Percentiles rank a stretch among this genome's conserved stretches.
Evolutionary conservation across 2,797 vertebrate genomes (phyloP).

Genomic region (Alosa sapidissima): DNA sequence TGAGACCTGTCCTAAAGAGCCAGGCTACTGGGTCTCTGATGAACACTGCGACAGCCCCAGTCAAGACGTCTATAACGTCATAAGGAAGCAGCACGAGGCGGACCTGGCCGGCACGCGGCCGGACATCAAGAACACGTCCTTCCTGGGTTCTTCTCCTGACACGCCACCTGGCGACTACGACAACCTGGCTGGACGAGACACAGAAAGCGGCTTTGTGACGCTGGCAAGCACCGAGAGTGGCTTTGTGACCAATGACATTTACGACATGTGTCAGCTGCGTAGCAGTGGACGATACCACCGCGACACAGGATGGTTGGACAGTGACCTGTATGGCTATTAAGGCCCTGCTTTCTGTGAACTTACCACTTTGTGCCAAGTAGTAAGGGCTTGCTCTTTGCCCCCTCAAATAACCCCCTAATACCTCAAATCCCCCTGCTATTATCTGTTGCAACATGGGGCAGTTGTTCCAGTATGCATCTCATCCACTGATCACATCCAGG

Average conservation of each 20-base stretch:
- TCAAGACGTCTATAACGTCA: constrained; percentile 87
- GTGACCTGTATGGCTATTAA: constrained; percentile 68
- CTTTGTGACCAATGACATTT: constrained; percentile 90
- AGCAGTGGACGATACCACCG: constrained; percentile 71
- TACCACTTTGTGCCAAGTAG: neutral
- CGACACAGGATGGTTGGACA: constrained; percentile 78
- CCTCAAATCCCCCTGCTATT: neutral
- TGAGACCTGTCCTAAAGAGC: constrained; percentile 71
- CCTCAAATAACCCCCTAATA: neutral
- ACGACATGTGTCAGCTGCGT: constrained; percentile 76
- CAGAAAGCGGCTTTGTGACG: constrained; percentile 80
- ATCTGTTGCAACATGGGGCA: neutral
- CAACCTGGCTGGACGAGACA: constrained; percentile 75
- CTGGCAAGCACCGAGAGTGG: constrained; percentile 84
- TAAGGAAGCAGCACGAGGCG: constrained; percentile 84
- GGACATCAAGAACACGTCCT: constrained; percentile 86
- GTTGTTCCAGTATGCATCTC: neutral
- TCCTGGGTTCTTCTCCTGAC: constrained; percentile 71
- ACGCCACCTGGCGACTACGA: constrained; percentile 78
- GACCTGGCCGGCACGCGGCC: constrained; percentile 87
- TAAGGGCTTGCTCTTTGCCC: neutral
- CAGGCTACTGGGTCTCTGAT: constrained; percentile 65
- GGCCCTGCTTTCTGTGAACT: neutral
- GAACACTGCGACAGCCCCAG: constrained; percentile 69
- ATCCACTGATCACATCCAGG: neutral